Conservation (phyloP, 2,797 vertebrate genomes). For the Cryptoprocta ferox region DNA sequence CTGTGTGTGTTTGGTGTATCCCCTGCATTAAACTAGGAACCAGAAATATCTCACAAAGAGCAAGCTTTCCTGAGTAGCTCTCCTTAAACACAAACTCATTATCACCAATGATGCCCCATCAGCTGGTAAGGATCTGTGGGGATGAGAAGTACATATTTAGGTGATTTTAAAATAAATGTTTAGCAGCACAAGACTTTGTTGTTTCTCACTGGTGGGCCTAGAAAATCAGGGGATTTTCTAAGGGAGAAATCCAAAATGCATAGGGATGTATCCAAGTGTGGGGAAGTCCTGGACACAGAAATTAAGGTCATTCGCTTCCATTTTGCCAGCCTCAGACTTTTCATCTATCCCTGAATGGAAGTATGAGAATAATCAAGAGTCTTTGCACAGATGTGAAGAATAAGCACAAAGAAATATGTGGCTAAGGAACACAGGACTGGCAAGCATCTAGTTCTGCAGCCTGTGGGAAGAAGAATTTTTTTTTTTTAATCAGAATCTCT, state of each 20-base stretch:
- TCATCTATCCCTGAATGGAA: slow-evolving; percentile 69
- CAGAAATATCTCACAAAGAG: neutral
- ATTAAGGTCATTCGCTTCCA: neutral
- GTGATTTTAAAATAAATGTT: neutral
- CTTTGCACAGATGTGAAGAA: slow-evolving; percentile 90
- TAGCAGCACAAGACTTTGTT: neutral
- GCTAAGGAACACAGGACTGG: neutral
- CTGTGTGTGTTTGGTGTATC: neutral
- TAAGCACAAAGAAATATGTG: slow-evolving; percentile 81
- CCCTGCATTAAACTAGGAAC: neutral
- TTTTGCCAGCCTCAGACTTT: neutral
- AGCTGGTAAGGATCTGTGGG: neutral
- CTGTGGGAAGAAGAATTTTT: slow-evolving; percentile 19
- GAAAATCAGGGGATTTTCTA: neutral
- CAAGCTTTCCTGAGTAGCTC: neutral
- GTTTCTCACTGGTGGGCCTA: neutral
- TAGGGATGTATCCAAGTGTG: neutral
- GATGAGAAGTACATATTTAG: neutral
- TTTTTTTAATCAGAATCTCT: slow-evolving; percentile 38
- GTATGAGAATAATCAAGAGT: slow-evolving; percentile 90
- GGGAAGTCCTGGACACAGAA: neutral
- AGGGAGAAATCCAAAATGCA: neutral
- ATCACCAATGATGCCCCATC: no score
- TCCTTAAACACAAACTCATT: neutral
- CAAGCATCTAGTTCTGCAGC: neutral